phyloP scores from a whole-genome alignment of 2,888 invertebrate genomes.

The Erebia epiphron region DNA sequence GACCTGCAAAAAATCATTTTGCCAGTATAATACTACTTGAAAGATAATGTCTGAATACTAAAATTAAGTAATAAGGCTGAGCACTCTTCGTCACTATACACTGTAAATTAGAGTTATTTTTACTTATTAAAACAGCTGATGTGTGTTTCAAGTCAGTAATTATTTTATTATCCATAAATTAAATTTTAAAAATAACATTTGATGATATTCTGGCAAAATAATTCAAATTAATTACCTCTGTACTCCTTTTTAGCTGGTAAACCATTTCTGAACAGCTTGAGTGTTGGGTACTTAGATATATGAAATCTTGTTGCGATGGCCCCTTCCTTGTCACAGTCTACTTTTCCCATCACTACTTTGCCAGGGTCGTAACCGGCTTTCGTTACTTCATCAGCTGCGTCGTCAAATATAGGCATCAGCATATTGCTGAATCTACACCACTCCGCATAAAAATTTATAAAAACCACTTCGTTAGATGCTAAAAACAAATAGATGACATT shows the following conservation, averaged over 20 bases:
- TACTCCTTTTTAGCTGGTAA: slow-evolving; percentile 95
- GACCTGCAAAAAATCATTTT: slow-evolving; percentile 65
- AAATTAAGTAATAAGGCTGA: too few species aligned
- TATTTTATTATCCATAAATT: neutral
- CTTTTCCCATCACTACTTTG: slow-evolving; percentile 96
- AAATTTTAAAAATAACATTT: neutral
- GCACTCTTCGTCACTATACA: too few species aligned
- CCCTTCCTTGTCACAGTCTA: slow-evolving; percentile 98
- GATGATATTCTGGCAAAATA: neutral
- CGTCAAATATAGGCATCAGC: slow-evolving; percentile 97
- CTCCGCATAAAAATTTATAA: slow-evolving; percentile 99
- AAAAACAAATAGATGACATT: slow-evolving; percentile 62
- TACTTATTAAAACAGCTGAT: too few species aligned
- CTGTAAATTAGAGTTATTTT: too few species aligned
- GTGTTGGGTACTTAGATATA: slow-evolving; percentile 98
- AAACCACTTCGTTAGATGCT: slow-evolving; percentile 98
- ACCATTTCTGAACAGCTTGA: slow-evolving; percentile 96
- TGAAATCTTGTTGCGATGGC: slow-evolving; percentile 94
- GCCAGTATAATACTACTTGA: too few species aligned
- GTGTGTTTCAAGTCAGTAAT: too few species aligned
- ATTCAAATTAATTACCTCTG: slow-evolving; percentile 82
- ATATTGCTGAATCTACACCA: slow-evolving; percentile 99
- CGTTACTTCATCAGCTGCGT: slow-evolving; percentile 93
- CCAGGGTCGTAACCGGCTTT: slow-evolving; percentile 91
- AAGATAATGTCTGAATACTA: too few species aligned